Evolutionary conservation across 2,113 vertebrate species (phyloP), one percentile per base, ranked within the genome.

Genomic region (Aplodontia rufa): DNA sequence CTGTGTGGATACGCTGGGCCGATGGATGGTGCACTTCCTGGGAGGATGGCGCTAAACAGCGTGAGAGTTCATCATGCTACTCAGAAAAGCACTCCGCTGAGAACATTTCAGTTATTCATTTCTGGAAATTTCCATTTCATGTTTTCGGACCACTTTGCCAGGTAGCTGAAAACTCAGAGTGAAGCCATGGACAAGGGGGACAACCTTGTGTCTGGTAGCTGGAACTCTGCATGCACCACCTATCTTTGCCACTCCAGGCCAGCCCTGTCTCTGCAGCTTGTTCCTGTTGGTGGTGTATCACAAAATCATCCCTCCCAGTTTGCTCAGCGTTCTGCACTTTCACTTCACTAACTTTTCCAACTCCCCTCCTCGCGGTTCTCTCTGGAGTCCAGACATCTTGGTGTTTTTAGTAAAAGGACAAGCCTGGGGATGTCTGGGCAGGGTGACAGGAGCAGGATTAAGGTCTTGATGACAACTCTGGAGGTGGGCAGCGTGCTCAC

Each of bases 281-380:
- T 47, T 37, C 37, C 35, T 28, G 58, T 3, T 71, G 28, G 74
- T 14, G 7, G 32, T 22, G 6, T 45, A 72, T 62, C 72, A 22
- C 26, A 4, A 26, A 10, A 47, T n/a, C 5, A 20, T n/a, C 24
- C 35, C 3, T n/a, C 30, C 91, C 3, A 16, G 8, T 55, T 45
- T 45, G 42, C 55, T 51, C 22, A 9, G 14, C 3, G 7, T 68
- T 68, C 58, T 60, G 58, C 8, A 1, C 76, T 75, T 60, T 75
- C 64, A 42, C 42, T 60, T 45, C 22, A 80, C 37, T 58, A 0
- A 51, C 2, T 24, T 66, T 90, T 47, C 22, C 9, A 40, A 30
- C 8, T 28, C 45, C 26, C 13, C 2, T 40, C 1, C 1, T 1
- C 0, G 10, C 0, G 3, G 20, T 42, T 45, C 53, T 94, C 30